Percentiles rank a stretch among this genome's conserved stretches.
These are phyloP conservation scores for Calosoma granatense DNA, from an alignment of 1,140 invertebrate genomes.

Conservation along the genomic window DNA sequence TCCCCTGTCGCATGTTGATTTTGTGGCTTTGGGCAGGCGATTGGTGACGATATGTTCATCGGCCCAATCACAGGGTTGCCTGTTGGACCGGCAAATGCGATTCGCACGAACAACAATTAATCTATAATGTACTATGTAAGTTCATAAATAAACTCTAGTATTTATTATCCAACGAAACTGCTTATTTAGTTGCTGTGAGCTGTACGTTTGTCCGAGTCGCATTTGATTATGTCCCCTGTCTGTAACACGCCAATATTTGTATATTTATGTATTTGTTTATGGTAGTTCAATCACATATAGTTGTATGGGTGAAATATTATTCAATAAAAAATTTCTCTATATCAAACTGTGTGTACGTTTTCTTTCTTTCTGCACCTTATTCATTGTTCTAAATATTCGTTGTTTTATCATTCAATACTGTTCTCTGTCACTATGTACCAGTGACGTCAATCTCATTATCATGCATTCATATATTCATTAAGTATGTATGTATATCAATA, in stretches of 20 bases:
- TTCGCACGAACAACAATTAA: not conserved
- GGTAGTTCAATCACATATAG: not conserved
- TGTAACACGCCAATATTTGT: constrained; percentile 6
- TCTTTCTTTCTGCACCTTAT: not conserved
- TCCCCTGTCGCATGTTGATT: constrained; percentile 19
- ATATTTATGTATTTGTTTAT: constrained; percentile 9
- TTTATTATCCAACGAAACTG: not conserved
- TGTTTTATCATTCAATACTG: no score
- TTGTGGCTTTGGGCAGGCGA: not conserved
- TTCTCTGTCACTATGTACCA: no score
- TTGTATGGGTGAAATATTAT: not conserved
- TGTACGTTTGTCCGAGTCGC: not conserved
- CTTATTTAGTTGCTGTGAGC: not conserved
- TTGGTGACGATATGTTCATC: not conserved
- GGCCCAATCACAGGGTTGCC: constrained; percentile 1
- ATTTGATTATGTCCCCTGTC: constrained; percentile 6
- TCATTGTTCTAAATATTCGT: no score
- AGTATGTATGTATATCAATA: no score
- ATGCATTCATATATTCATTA: no score
- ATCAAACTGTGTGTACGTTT: not conserved
- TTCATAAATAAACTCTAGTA: not conserved
- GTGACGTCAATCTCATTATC: no score
- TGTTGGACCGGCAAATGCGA: not conserved
- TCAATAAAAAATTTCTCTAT: constrained; percentile 1
- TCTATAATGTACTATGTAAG: no score